A percentile compares a stretch with the other conserved stretches of the same genome.
These are phyloP conservation scores for Oncorhynchus gorbuscha DNA, from an alignment of 2,113 vertebrate species.

Conservation along the genomic window DNA sequence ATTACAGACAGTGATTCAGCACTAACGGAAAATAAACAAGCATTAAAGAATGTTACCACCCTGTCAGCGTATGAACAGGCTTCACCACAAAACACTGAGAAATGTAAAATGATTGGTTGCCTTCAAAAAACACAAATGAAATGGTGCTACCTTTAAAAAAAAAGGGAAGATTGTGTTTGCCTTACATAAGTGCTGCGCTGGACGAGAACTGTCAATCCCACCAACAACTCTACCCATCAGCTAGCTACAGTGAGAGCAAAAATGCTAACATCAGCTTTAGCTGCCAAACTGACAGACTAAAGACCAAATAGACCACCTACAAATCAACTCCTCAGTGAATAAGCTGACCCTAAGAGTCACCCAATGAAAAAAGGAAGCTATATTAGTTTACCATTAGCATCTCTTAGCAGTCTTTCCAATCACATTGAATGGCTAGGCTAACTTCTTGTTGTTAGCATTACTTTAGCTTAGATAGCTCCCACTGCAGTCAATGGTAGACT, in stretches of 20 bases:
- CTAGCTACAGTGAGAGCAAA: conserved; percentile 36
- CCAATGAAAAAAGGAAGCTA: neutral
- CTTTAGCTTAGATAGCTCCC: neutral
- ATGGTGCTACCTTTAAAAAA: conserved; percentile 44
- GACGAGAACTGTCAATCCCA: conserved; percentile 52
- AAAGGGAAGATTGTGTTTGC: conserved; percentile 11
- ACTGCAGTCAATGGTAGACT: conserved; percentile 6
- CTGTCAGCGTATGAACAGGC: conserved; percentile 3
- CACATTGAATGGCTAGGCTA: conserved; percentile 3
- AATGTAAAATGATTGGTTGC: conserved; percentile 38
- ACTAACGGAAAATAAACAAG: conserved; percentile 23
- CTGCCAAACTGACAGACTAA: conserved; percentile 1
- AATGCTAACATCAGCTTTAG: conserved; percentile 36
- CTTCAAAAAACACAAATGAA: conserved; percentile 42
- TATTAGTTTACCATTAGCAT: neutral
- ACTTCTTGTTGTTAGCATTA: neutral
- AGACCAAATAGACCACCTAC: conserved; percentile 6
- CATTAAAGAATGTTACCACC: conserved; percentile 17
- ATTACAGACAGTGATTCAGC: conserved; percentile 33
- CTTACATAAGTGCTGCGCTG: conserved; percentile 33
- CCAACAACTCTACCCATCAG: conserved; percentile 51
- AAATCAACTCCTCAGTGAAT: neutral
- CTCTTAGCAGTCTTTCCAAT: neutral
- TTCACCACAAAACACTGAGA: conserved; percentile 27
- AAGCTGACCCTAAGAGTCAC: neutral